Evolutionary conservation across 2,113 vertebrate genomes (phyloP).

Genomic region (Albula goreensis): DNA sequence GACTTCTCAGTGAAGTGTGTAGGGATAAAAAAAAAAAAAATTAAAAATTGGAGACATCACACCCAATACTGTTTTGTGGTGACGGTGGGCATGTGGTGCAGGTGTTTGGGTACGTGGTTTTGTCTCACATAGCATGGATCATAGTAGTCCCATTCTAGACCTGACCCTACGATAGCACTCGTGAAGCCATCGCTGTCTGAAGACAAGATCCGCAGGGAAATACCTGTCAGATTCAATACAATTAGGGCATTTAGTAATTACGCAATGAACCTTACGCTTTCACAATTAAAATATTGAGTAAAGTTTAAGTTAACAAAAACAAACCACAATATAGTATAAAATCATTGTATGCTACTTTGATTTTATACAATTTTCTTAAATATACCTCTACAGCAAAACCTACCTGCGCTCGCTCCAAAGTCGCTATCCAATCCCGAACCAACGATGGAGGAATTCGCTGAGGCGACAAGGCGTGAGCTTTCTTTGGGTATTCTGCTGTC

Average conservation of each 20-base stretch:
- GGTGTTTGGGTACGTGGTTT: conserved; percentile 64
- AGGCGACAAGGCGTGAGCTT: conserved; percentile 35
- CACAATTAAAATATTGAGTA: background rate
- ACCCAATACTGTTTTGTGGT: conserved; percentile 75
- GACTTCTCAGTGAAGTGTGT: background rate
- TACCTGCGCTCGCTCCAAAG: conserved; percentile 80
- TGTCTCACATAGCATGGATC: conserved; percentile 75
- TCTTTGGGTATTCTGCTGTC: conserved; percentile 48
- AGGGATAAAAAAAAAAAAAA: conserved; percentile 34
- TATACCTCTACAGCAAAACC: conserved; percentile 9
- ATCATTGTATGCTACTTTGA: no score
- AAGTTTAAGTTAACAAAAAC: background rate
- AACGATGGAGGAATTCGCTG: conserved; percentile 49
- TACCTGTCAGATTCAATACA: conserved; percentile 57
- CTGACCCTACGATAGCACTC: conserved; percentile 53
- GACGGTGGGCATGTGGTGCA: conserved; percentile 56
- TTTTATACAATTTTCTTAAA: no score
- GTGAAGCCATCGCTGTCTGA: conserved; percentile 73
- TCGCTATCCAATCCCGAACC: conserved; percentile 78
- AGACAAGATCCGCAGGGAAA: conserved; percentile 76
- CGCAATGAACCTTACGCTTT: background rate
- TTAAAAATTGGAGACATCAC: conserved; percentile 35
- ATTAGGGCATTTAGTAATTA: background rate
- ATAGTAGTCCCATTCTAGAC: conserved; percentile 79
- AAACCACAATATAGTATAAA: background rate